These are phyloP conservation scores for Hozukius guyotensis DNA, from an alignment of 2,797 vertebrate species.

Conservation along the genomic window DNA sequence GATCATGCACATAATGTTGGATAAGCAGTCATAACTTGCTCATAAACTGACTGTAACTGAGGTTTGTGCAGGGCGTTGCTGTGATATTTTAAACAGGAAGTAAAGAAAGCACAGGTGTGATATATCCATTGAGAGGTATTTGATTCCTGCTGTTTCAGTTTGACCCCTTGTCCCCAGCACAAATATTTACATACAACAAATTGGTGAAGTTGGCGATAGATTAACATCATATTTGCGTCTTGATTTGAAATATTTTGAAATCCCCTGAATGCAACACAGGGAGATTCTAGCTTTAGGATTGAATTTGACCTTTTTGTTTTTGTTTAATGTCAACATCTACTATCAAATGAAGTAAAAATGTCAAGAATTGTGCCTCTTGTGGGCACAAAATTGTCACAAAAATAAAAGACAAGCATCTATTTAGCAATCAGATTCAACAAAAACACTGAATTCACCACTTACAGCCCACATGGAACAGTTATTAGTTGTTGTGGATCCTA, in stretches of 20 bases:
- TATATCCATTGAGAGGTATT: background rate
- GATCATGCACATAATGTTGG: background rate
- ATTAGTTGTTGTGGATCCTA: background rate
- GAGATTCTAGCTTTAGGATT: background rate
- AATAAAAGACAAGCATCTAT: background rate
- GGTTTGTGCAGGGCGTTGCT: background rate
- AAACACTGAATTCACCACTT: background rate
- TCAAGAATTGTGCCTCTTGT: background rate
- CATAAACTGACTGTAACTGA: background rate
- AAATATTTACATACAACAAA: background rate
- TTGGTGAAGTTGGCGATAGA: background rate
- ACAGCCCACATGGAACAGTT: background rate
- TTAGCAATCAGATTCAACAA: background rate
- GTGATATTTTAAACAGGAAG: background rate
- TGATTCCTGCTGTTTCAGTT: background rate
- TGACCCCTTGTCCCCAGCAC: background rate
- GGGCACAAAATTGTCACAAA: background rate
- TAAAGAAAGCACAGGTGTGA: background rate
- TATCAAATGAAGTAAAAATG: background rate
- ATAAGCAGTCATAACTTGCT: background rate
- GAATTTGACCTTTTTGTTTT: background rate
- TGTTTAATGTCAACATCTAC: background rate
- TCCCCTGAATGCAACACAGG: background rate
- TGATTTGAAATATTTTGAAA: background rate
- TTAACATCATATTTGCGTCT: background rate